Base-by-base conservation (phyloP, 2,797 vertebrate genomes). In the Synaphobranchus kaupii region DNA sequence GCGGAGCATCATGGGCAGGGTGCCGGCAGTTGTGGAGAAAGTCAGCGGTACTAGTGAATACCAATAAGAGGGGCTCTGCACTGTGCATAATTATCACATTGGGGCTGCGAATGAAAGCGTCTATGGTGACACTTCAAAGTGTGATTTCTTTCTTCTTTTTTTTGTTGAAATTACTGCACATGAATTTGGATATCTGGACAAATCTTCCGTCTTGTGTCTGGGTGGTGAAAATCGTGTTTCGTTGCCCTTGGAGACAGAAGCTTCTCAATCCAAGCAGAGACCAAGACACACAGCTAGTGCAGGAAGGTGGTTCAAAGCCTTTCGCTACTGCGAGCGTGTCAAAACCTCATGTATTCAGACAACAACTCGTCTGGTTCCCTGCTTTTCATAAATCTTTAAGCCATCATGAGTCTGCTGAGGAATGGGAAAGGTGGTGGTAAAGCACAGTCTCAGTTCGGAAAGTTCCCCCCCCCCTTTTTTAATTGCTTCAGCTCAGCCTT, bases 171-270 rank as follows among this genome's bases (percentile, higher is more conserved):
- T 94, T 93, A 94, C 92, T 89, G 89, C 92, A 92, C 92, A 91
- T 93, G 92, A 90, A 92, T 90, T 84, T 91, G 93, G 93, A 92
- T 94, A 93, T 94, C 94, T 94, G 94, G 92, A 92, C 90, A 90
- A 93, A 94, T 91, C 85, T 83, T 89, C 91, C 87, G 89, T 73
- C 68, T 34, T 89, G 91, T 90, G 87, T 87, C 12, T 22, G 39
- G 39, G 87, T 48, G 84, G 90, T 93, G 92, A 92, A 93, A 93
- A 90, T 47, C 10, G 25, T 81, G 78, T 12, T 31, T 13, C 73
- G 4, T 28, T 3, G 39, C 31, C 56, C 73, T 52, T n/a, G 2
- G 34, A 48, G 31, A 76, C 68, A 50, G 47, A 34, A 78, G 4
- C 34, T 4, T n/a, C 31, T 56, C 54, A 80, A 31, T 25, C 25